Base-by-base conservation (phyloP, 2,113 vertebrate genomes). In the Lophius piscatorius region DNA sequence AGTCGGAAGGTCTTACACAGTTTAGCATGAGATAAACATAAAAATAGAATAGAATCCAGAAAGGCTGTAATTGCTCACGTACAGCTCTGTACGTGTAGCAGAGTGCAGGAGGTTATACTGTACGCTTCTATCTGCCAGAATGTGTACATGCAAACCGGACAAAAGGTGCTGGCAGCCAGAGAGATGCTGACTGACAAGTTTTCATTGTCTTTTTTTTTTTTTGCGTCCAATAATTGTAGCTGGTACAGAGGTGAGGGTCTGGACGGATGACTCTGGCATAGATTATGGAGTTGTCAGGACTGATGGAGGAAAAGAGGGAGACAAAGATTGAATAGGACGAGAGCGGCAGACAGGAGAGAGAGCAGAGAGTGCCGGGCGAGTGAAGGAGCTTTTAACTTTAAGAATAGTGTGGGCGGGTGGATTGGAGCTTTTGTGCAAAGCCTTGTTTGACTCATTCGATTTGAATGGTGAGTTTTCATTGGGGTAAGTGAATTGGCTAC, bases 371-470 rank as follows among this genome's bases (percentile, higher is more conserved):
- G 71, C 42, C 11, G 44, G 46, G 31, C 46, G 74, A 69, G 41
- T 7, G 69, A 22, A 26, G 39, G 71, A 48, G 74, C 76, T 81
- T 79, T 82, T 72, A 61, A 76, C 60, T 82, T 73, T 63, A 70
- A 71, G 72, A 74, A 84, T 49, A 49, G 65, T 57, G 78, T 66
- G 33, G 74, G 76, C 24, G 70, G 69, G 38, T 61, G 69, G 48
- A 74, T 71, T 36, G 66, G 44, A 14, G 65, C 70, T 72, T 81
- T 79, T 76, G 58, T 73, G 61, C 24, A 39, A 52, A 77, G 44
- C 63, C 68, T 73, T 17, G 61, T 84, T 80, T 65, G 68, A 78
- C 70, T 80, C 57, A 65, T 83, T 82, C 46, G 20, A 72, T 78
- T 76, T 79, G 61, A 83, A 80, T 74, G 73, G 63, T 9, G n/a